phyloP scores from a whole-genome alignment of 2,888 invertebrate species.

The Lasioglossum oenotherae region DNA sequence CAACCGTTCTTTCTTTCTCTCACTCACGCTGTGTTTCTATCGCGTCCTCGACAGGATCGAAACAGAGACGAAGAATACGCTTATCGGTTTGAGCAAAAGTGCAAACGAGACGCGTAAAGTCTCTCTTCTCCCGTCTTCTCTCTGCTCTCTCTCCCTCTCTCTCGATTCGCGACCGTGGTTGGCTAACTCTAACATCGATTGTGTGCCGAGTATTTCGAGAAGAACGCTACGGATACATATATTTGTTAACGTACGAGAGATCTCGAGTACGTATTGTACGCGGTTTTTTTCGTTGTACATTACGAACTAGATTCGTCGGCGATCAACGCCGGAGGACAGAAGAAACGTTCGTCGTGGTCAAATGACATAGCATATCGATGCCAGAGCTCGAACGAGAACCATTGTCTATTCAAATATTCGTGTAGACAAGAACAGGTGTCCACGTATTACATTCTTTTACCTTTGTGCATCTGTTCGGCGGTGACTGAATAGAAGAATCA shows the following conservation, averaged over 20 bases:
- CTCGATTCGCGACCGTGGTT: neutral
- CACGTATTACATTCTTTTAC: too few species aligned
- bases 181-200: slow-evolving; percentile 19
- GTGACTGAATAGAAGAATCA: too few species aligned
- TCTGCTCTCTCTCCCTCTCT: neutral
- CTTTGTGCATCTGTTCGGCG: too few species aligned
- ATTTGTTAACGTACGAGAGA: neutral
- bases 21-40: neutral
- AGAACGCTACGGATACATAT: neutral
- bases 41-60: slow-evolving; percentile 2
- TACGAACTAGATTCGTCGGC: neutral
- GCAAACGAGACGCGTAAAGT: slow-evolving; percentile 29
- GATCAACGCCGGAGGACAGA: slow-evolving; percentile 8
- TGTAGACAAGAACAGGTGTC: too few species aligned
- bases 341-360: neutral
- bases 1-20: neutral
- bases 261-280: neutral
- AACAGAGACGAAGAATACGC: neutral
- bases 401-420: neutral
- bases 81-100: slow-evolving; percentile 43
- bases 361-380: neutral
- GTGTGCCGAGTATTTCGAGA: slow-evolving; percentile 4
- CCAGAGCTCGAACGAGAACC: neutral
- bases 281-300: slow-evolving; percentile 10
- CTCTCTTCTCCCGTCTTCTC: neutral